These are phyloP conservation scores for Petrocephalus schoutedeni DNA, from an alignment of 2,797 vertebrate genomes.

Conservation along the genomic window DNA sequence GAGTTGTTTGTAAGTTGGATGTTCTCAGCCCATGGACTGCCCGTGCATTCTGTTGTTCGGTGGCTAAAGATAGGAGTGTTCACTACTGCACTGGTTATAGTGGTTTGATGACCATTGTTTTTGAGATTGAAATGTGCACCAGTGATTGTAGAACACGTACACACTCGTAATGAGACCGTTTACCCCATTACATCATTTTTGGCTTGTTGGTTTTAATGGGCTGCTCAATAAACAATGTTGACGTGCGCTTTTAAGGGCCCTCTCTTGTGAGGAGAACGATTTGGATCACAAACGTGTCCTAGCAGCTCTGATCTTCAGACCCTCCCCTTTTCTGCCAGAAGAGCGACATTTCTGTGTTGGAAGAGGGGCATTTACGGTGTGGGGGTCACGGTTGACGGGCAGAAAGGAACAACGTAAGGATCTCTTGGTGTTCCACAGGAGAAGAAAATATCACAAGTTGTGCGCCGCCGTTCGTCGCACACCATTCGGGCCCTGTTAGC, in stretches of 20 bases:
- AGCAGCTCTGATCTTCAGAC: background rate
- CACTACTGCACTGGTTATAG: background rate
- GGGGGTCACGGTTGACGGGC: background rate
- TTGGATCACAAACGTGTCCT: background rate
- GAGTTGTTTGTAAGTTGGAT: background rate
- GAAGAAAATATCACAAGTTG: background rate
- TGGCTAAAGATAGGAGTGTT: background rate
- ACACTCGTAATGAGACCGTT: background rate
- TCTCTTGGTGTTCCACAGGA: background rate
- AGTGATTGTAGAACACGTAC: background rate
- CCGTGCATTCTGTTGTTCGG: background rate
- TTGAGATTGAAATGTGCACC: background rate
- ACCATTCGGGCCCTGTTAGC: background rate
- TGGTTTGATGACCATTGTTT: background rate
- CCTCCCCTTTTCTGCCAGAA: background rate
- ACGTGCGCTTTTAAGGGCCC: background rate
- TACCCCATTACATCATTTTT: background rate
- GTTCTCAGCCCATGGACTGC: background rate
- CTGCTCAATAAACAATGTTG: background rate
- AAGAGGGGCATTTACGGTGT: background rate
- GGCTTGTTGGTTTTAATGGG: background rate
- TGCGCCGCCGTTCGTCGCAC: background rate
- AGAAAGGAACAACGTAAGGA: background rate
- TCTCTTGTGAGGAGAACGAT: background rate
- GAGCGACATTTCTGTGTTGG: background rate